phyloP scores from a whole-genome alignment of 2,797 vertebrate genomes.

The Pampus argenteus region DNA sequence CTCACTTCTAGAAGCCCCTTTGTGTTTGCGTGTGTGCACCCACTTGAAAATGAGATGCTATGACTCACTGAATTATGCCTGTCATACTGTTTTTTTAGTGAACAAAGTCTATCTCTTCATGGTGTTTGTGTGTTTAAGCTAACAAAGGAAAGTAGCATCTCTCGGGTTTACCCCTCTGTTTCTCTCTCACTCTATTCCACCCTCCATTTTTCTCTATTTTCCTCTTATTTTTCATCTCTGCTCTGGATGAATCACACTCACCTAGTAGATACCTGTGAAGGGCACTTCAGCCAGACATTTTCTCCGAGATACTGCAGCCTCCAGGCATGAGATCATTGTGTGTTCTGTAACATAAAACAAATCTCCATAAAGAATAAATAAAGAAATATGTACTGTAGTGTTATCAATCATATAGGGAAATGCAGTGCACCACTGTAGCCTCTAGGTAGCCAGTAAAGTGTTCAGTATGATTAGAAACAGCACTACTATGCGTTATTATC shows the following conservation, averaged over 20 bases:
- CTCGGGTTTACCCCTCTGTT: neutral
- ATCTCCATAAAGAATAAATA: constrained; percentile 13
- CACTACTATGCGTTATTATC: neutral
- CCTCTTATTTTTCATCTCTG: neutral
- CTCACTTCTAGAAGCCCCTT: constrained; percentile 14
- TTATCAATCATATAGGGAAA: neutral
- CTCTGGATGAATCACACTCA: constrained; percentile 42
- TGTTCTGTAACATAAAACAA: constrained; percentile 23
- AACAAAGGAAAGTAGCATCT: neutral
- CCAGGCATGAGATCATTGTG: constrained; percentile 16
- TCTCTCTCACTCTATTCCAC: neutral
- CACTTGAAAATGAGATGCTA: constrained; percentile 37
- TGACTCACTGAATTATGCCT: constrained; percentile 33
- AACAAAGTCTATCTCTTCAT: neutral
- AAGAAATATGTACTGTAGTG: neutral
- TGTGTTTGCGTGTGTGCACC: constrained; percentile 12
- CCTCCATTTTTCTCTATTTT: neutral
- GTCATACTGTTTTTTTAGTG: constrained; percentile 33
- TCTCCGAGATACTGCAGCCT: constrained; percentile 35
- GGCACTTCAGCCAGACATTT: constrained; percentile 33
- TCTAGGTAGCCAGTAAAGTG: neutral
- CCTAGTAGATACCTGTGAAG: constrained; percentile 37
- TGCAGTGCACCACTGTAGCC: neutral
- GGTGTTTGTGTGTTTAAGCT: neutral
- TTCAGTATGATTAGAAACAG: neutral